These are phyloP conservation scores for Drosophila mauritiana DNA, from an alignment of 1,140 invertebrate genomes.

Conservation along the genomic window DNA sequence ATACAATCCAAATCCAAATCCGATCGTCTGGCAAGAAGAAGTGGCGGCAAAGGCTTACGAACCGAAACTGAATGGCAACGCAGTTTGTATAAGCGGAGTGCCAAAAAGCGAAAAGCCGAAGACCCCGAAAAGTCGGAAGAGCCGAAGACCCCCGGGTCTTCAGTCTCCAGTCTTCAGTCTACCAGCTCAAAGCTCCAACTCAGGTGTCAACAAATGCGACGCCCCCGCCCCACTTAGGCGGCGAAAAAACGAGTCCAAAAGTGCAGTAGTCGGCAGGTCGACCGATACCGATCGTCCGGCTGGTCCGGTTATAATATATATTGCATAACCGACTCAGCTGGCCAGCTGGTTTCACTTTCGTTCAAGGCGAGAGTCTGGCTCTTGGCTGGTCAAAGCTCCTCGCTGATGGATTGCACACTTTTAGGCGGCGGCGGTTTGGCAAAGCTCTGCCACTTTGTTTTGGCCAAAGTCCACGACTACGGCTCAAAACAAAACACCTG, in stretches of 20 bases:
- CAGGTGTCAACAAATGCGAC: constrained; percentile 63
- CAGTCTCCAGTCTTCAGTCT: neutral
- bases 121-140: constrained; percentile 64
- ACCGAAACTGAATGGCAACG: constrained; percentile 60
- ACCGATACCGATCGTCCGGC: constrained; percentile 16
- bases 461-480: constrained; percentile 60
- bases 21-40: constrained; percentile 37
- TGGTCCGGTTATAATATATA: constrained; percentile 37
- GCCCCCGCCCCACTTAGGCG: constrained; percentile 43
- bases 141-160: constrained; percentile 48
- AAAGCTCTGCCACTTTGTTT: constrained; percentile 30
- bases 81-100: constrained; percentile 65
- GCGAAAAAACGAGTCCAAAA: constrained; percentile 73
- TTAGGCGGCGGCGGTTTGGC: constrained; percentile 1
- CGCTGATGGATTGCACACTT: constrained; percentile 40
- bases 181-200: constrained; percentile 13
- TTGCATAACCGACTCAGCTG: constrained; percentile 49
- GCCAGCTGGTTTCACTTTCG: constrained; percentile 76
- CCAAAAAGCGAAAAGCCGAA: constrained; percentile 53
- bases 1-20: constrained; percentile 45
- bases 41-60: constrained; percentile 38
- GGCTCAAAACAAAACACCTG: constrained; percentile 5
- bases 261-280: constrained; percentile 56
- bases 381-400: neutral
- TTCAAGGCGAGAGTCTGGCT: constrained; percentile 28